Evolutionary conservation across 2,888 invertebrate genomes (phyloP), one percentile per base, ranked within the genome.

Genomic region (Chrysolina haemoptera): DNA sequence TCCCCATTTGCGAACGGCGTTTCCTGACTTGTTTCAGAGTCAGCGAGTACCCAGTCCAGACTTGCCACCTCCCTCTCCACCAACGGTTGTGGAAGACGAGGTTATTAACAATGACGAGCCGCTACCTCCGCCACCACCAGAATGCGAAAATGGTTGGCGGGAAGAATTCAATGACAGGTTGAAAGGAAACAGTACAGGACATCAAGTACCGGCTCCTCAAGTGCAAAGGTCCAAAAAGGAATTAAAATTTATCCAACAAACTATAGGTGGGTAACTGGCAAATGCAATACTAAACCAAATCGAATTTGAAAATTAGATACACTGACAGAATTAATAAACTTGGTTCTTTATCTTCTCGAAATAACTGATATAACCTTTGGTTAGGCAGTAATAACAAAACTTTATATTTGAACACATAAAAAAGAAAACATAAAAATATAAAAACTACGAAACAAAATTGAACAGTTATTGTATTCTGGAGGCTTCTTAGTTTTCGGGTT

Each of bases 41-140:
- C 89, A 90, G 75, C 86, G 91, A 55, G 86, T 90, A 46, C 90
- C 91, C 14, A 91, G 91, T 82, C 92, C 92, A 0, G 92, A 92
- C 82, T 71, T 82, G 62, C 91, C 91, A 14, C 91, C 91, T 1
- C 92, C 92, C 0, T 91, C 92, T 1, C 92, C 92, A 5, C 92
- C 92, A 0, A 90, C 90, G 0, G 90, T 91, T 41, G 85, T 90
- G 9, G 91, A 91, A 79, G 90, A 90, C 75, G 92, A 92, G 80
- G 90, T 91, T 18, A 86, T 90, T 74, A 89, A 90, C 71, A 90
- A 89, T 79, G 92, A 92, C 81, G 92, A 92, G 80, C 92, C 93
- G 9, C 86, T 93, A 71, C 92, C 93, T 11, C 92, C 93, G 4
- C 93, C 93, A 4, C 93, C 93, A 0, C 90, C 91, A 0, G 90